A percentile compares a stretch with the other conserved stretches of the same genome.
Evolutionary conservation across 2,888 invertebrate species (phyloP).

Genomic region (Epinotia demarniana): DNA sequence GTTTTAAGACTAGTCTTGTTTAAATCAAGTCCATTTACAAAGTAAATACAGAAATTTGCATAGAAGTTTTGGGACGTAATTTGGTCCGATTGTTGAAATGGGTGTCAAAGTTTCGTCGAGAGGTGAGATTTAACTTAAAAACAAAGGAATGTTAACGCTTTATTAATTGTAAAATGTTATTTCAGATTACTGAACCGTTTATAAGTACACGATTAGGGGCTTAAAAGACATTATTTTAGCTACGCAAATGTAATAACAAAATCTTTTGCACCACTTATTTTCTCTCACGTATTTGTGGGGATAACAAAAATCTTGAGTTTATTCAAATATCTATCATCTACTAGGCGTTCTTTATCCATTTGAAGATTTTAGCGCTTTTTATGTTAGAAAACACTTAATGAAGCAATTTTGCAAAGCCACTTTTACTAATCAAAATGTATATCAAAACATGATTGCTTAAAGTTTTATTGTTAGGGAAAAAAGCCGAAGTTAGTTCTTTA

Average conservation of each 20-base stretch:
- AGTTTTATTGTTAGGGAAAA: too few species aligned
- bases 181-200: conserved; percentile 2
- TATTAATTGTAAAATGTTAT: conserved; percentile 8
- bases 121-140: conserved; percentile 13
- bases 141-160: conserved; percentile 9
- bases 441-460: too few species aligned
- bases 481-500: too few species aligned
- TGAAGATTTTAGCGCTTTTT: background rate
- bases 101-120: conserved; percentile 7
- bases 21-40: background rate
- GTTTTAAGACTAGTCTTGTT: background rate
- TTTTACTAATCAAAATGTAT: too few species aligned
- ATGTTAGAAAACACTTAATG: background rate
- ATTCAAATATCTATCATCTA: background rate
- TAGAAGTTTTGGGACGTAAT: conserved; percentile 19
- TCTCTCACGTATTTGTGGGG: background rate
- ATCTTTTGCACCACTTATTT: background rate
- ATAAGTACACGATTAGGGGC: background rate
- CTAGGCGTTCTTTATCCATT: background rate
- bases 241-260: background rate
- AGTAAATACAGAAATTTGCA: conserved; percentile 7
- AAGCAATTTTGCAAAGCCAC: too few species aligned
- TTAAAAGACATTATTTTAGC: background rate
- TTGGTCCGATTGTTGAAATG: background rate
- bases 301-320: background rate